phyloP scores from a whole-genome alignment of 35 echinoderm and acorn worm genomes.

The Stichopus chloronotus region DNA sequence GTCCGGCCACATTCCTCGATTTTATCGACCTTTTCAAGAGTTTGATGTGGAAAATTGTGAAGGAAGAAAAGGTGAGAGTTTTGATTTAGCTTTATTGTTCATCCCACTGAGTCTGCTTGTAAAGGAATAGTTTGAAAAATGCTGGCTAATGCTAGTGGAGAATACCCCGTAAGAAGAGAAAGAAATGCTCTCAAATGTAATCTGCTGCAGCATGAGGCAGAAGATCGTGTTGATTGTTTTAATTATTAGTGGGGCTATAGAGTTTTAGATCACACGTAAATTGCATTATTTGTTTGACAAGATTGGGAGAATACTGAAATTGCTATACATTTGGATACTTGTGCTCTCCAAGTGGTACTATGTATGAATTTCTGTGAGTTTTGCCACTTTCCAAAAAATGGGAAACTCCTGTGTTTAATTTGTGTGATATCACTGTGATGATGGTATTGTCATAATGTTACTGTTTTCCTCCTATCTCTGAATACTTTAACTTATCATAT shows the following conservation, averaged over 20 bases:
- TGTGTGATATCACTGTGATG: neutral
- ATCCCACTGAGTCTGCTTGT: neutral
- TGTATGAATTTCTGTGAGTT: too few species aligned
- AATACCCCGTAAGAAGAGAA: neutral
- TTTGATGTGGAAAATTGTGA: slow-evolving; percentile 79
- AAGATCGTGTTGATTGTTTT: too few species aligned
- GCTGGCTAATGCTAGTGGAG: neutral
- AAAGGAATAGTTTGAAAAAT: neutral
- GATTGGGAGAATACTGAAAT: too few species aligned
- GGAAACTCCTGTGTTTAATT: neutral
- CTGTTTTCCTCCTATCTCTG: neutral
- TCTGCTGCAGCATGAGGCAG: too few species aligned
- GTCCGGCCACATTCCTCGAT: slow-evolving; percentile 85
- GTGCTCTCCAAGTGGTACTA: too few species aligned
- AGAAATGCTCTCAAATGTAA: neutral
- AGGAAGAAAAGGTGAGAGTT: slow-evolving; percentile 80
- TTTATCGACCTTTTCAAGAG: slow-evolving; percentile 99
- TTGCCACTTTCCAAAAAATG: too few species aligned
- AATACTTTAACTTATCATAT: neutral
- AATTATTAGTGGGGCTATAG: too few species aligned
- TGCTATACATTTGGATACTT: too few species aligned
- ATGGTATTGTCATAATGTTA: neutral
- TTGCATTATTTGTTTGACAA: too few species aligned
- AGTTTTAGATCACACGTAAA: too few species aligned
- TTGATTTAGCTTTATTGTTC: neutral